These are phyloP conservation scores for Sarcophaga rosellei DNA, from an alignment of 2,888 invertebrate species.

Conservation along the genomic window DNA sequence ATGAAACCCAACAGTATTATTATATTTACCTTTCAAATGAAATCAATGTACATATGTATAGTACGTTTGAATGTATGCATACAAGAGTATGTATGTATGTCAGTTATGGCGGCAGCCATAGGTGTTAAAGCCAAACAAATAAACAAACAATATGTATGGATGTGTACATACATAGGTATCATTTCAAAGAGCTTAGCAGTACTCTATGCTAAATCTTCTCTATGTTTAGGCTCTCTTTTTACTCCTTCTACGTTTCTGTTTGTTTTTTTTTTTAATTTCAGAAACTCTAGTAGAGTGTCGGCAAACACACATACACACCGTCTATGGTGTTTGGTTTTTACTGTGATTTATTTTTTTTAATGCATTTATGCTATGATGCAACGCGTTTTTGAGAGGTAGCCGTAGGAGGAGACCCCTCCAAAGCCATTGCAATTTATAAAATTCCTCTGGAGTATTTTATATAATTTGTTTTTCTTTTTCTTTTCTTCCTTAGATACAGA, in stretches of 20 bases:
- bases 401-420: not conserved
- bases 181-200: too few species aligned
- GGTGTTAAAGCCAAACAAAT: conserved; percentile 62
- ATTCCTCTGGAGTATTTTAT: conserved; percentile 53
- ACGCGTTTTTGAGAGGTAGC: not conserved
- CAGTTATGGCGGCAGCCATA: conserved; percentile 52
- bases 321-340: conserved; percentile 38
- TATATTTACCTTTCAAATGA: conserved; percentile 56
- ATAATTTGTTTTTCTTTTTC: conserved; percentile 39
- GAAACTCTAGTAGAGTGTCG: not conserved
- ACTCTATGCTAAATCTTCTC: too few species aligned
- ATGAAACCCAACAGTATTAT: too few species aligned
- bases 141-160: conserved; percentile 7
- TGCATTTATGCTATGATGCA: conserved; percentile 40
- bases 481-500: not conserved
- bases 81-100: too few species aligned
- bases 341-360: conserved; percentile 59
- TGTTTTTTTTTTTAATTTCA: not conserved
- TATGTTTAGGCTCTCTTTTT: too few species aligned
- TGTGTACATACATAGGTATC: not conserved
- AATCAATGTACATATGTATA: too few species aligned
- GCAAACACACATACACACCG: not conserved
- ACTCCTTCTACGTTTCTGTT: not conserved
- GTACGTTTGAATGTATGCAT: too few species aligned
- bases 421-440: conserved; percentile 41